Conservation (phyloP, 2,888 invertebrate genomes). For the Therioaphis trifolii region DNA sequence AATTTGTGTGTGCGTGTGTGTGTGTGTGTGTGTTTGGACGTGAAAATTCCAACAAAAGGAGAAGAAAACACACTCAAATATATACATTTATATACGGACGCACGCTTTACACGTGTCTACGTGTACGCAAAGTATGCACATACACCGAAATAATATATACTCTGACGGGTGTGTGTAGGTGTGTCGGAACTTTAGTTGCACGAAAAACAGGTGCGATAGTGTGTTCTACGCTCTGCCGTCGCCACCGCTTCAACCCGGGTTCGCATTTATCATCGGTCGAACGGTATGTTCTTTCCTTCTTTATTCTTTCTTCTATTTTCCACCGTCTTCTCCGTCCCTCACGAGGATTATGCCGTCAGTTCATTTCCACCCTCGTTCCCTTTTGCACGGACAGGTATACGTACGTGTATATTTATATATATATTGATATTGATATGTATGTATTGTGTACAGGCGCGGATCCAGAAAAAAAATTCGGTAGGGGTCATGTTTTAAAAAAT, state of each 20-base stretch:
- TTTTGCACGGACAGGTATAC: not conserved
- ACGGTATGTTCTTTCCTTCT: not conserved
- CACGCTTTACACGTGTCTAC: not conserved
- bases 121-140: too few relatives aligned
- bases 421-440: too few relatives aligned
- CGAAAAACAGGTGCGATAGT: slow-evolving; percentile 10
- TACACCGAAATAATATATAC: too few relatives aligned
- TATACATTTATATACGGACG: not conserved
- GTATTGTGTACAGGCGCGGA: too few relatives aligned
- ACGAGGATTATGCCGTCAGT: not conserved
- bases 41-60: not conserved
- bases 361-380: not conserved
- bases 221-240: too few relatives aligned
- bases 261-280: not conserved
- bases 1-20: not conserved
- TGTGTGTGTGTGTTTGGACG: not conserved
- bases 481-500: too few relatives aligned
- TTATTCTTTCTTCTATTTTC: not conserved
- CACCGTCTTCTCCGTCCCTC: not conserved
- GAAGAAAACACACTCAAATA: not conserved
- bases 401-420: not conserved
- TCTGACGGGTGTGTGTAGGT: too few relatives aligned
- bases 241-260: not conserved
- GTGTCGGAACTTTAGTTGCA: not conserved
- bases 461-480: too few relatives aligned